Conservation (phyloP, 2,888 invertebrate species). For the Andrena haemorrhoa region DNA sequence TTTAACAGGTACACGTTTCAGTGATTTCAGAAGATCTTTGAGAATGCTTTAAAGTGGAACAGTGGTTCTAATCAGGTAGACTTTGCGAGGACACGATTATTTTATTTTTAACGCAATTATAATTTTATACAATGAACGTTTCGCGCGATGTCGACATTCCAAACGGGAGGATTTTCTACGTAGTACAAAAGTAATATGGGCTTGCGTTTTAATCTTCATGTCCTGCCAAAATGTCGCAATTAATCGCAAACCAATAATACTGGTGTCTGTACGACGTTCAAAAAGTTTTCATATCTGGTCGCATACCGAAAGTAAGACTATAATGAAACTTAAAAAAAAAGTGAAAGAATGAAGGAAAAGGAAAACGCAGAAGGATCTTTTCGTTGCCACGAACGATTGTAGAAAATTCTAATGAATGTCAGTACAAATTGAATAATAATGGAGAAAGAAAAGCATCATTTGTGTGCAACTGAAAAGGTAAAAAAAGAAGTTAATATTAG, state of each 20-base stretch:
- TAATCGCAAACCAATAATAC: slow-evolving; percentile 38
- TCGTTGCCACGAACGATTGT: slow-evolving; percentile 66
- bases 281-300: slow-evolving; percentile 58
- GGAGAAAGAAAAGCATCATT: slow-evolving; percentile 67
- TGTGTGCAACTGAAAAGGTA: slow-evolving; percentile 61
- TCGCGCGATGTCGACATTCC: slow-evolving; percentile 38
- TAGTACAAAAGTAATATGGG: slow-evolving; percentile 66
- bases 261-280: slow-evolving; percentile 32
- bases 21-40: background rate
- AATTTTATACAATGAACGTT: background rate
- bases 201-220: slow-evolving; percentile 56
- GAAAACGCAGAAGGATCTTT: slow-evolving; percentile 58
- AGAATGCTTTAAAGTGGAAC: background rate
- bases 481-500: slow-evolving; percentile 62
- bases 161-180: slow-evolving; percentile 13
- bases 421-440: slow-evolving; percentile 82
- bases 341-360: slow-evolving; percentile 5
- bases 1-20: background rate
- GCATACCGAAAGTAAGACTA: slow-evolving; percentile 58
- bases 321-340: slow-evolving; percentile 22
- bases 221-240: slow-evolving; percentile 54
- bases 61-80: background rate
- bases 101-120: slow-evolving; percentile 7
- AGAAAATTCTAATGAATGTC: slow-evolving; percentile 83
- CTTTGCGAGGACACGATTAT: slow-evolving; percentile 3